Conservation (phyloP, 2,113 vertebrate species). For the Xiphophorus maculatus region DNA sequence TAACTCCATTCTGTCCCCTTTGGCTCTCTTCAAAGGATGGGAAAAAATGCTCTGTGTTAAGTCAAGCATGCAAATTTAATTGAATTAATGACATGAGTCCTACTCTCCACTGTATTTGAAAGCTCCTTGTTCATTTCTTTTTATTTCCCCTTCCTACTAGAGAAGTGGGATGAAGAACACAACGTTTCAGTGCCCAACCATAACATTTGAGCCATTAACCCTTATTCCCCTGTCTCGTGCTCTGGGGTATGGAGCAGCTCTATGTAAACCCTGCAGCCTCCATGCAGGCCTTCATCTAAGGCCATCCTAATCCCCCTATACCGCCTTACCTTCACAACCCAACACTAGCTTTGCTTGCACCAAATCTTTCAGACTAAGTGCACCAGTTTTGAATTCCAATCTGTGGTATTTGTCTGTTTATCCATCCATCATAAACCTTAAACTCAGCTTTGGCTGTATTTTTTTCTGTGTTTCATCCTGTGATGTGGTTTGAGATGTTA, state of each 20-base stretch:
- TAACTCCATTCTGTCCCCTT: slow-evolving; percentile 66
- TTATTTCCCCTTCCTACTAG: slow-evolving; percentile 40
- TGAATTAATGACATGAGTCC: slow-evolving; percentile 87
- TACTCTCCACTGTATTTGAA: slow-evolving; percentile 83
- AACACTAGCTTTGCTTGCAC: slow-evolving; percentile 49
- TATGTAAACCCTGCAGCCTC: slow-evolving; percentile 60
- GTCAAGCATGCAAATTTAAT: slow-evolving; percentile 89
- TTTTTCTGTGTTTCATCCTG: slow-evolving; percentile 27
- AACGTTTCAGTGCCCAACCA: slow-evolving; percentile 73
- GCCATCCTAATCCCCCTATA: slow-evolving; percentile 64
- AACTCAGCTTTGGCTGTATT: slow-evolving; percentile 46
- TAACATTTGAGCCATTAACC: slow-evolving; percentile 72
- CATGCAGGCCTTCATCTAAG: slow-evolving; percentile 61
- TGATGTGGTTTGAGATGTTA: slow-evolving; percentile 61
- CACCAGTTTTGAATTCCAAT: slow-evolving; percentile 44
- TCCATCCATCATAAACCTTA: slow-evolving; percentile 64
- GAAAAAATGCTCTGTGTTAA: slow-evolving; percentile 77
- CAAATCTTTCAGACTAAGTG: slow-evolving; percentile 40
- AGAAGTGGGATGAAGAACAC: slow-evolving; percentile 75
- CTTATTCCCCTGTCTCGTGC: slow-evolving; percentile 66
- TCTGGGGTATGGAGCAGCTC: slow-evolving; percentile 63
- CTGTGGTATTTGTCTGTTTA: slow-evolving; percentile 71
- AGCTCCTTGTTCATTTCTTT: slow-evolving; percentile 76
- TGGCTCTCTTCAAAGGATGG: slow-evolving; percentile 77
- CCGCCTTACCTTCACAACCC: slow-evolving; percentile 52